Evolutionary conservation across 2,113 vertebrate genomes (phyloP).

Genomic region (Prochilodus magdalenae): DNA sequence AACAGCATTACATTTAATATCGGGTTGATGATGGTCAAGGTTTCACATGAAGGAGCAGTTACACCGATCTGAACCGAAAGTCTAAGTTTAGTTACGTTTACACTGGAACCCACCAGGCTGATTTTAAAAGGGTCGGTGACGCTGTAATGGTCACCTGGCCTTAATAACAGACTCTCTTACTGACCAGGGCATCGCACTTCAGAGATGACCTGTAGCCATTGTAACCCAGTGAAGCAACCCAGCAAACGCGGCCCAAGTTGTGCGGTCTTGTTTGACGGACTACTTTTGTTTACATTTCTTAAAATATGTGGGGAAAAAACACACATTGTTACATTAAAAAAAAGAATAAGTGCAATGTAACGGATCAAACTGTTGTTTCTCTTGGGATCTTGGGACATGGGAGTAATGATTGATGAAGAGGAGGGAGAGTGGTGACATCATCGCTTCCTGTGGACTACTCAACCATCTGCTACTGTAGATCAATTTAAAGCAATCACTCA

Average conservation of each 20-base stretch:
- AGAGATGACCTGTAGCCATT: slow-evolving; percentile 14
- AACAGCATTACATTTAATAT: neutral
- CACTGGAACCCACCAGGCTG: neutral
- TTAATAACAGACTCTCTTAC: neutral
- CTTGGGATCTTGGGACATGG: neutral
- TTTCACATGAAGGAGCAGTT: neutral
- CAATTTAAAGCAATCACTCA: neutral
- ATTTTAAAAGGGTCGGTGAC: neutral
- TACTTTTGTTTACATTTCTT: slow-evolving; percentile 58
- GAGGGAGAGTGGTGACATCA: slow-evolving; percentile 26
- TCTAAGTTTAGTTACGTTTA: slow-evolving; percentile 25
- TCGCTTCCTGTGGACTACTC: neutral
- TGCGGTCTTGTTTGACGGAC: slow-evolving; percentile 30
- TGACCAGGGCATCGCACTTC: neutral
- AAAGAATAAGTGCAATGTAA: slow-evolving; percentile 21
- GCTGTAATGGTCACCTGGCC: neutral
- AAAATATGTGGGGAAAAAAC: slow-evolving; percentile 39
- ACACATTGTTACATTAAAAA: slow-evolving; percentile 49
- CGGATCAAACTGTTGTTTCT: slow-evolving; percentile 14
- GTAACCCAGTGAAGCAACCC: neutral
- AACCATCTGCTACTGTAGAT: neutral
- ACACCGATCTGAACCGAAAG: neutral
- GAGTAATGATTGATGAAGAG: neutral
- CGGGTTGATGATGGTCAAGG: slow-evolving; percentile 3
- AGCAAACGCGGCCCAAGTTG: neutral